Evolutionary conservation across 2,888 invertebrate species (phyloP).

Genomic region (Theretra japonica): DNA sequence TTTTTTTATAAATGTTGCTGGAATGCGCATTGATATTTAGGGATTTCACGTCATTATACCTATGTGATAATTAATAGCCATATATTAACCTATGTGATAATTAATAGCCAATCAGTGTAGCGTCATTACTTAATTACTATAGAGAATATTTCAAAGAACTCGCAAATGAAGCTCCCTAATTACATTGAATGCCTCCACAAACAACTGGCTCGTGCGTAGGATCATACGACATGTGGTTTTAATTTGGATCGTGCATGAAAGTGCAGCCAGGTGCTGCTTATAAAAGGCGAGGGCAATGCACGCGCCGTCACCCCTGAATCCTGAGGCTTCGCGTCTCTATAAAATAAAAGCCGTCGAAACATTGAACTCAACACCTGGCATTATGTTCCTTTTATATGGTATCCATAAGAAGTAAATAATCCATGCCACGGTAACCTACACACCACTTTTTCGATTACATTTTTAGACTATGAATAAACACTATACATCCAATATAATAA

Average conservation of each 20-base stretch:
- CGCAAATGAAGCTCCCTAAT: neutral
- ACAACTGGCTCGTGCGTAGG: conserved; percentile 1
- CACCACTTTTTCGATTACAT: neutral
- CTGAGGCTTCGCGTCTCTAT: conserved; percentile 15
- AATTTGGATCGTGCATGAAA: conserved; percentile 26
- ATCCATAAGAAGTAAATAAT: neutral
- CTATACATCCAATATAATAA: too few species aligned
- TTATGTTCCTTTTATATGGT: conserved; percentile 57
- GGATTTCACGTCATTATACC: too few species aligned
- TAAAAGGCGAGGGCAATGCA: conserved; percentile 25
- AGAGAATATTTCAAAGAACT: neutral
- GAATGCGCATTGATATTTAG: too few species aligned
- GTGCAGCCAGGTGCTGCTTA: conserved; percentile 17
- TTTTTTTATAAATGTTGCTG: too few species aligned
- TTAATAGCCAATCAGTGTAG: too few species aligned
- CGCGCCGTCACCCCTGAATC: conserved; percentile 27
- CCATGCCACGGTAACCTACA: neutral
- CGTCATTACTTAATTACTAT: neutral
- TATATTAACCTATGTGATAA: too few species aligned
- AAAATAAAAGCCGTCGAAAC: conserved; percentile 58
- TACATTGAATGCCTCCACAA: neutral
- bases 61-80: too few species aligned
- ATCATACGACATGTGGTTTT: conserved; percentile 12
- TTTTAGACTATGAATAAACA: too few species aligned
- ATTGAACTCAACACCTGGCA: conserved; percentile 79